Conservation (phyloP, 2,113 vertebrate genomes). For the Heterocephalus glaber region DNA sequence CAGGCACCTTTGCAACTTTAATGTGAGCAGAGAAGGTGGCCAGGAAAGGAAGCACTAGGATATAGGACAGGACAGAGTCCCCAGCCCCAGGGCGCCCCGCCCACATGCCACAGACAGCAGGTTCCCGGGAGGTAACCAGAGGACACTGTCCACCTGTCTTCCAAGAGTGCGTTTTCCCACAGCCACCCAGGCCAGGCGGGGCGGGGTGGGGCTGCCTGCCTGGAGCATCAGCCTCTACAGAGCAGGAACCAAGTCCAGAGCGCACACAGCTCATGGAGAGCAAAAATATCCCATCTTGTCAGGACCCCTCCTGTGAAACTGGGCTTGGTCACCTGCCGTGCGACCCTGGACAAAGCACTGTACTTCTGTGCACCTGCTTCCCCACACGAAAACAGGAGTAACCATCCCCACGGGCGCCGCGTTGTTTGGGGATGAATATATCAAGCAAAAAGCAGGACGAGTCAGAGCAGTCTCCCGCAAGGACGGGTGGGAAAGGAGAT, state of each 20-base stretch:
- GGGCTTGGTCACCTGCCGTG: too few species aligned
- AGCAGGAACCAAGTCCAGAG: not conserved
- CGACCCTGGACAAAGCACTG: not conserved
- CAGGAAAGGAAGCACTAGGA: not conserved
- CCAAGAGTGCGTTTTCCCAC: not conserved
- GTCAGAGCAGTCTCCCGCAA: not conserved
- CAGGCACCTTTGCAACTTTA: not conserved
- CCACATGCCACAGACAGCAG: not conserved
- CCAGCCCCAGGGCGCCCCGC: not conserved
- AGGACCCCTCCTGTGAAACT: not conserved
- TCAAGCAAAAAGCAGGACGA: not conserved
- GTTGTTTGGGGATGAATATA: not conserved
- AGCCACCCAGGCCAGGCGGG: not conserved
- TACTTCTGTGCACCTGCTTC: not conserved
- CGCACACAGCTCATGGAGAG: too few species aligned
- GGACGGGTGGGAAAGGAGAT: rapidly evolving
- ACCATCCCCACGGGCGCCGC: rapidly evolving
- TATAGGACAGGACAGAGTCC: not conserved
- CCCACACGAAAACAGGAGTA: not conserved
- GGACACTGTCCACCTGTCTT: not conserved
- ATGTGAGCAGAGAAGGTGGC: not conserved
- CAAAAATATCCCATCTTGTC: not conserved
- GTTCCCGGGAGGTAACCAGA: not conserved
- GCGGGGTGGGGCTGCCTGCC: not conserved
- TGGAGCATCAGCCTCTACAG: not conserved